Base-by-base conservation (phyloP, 2,888 invertebrate species). In the Tetrapedia diversipes region DNA sequence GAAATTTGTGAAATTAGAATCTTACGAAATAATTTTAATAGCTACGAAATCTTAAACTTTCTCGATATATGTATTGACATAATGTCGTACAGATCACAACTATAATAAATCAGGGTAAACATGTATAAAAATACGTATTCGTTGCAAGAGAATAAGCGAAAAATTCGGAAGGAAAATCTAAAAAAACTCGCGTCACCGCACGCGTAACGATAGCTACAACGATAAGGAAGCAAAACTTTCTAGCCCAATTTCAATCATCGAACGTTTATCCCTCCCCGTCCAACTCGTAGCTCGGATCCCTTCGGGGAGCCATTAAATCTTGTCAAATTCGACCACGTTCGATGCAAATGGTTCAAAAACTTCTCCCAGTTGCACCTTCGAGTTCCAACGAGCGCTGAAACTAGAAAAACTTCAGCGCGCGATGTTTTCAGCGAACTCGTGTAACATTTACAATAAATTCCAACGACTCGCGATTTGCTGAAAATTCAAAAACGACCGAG, bases 401-500 rank as follows among this genome's bases (percentile, higher is more conserved):
- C n/a, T n/a, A n/a, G n/a, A n/a, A n/a, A n/a, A n/a, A 39, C 39
- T 39, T 32, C 8, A 16, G 6, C 27, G 22, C 16, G 16, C 24
- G 39, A 16, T 22, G 24, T 27, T 57, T 41, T 16, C 24, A n/a
- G 16, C 24, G 16, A 39, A 39, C 37, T 57, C 34, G 4, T 14
- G n/a, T n/a, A 27, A 16, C 34, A 16, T 2, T 60, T 41, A 39
- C n/a, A 68, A 34, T 60, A 60, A 70, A 64, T 56, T 63, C 11
- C n/a, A 3, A 47, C 29, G 22, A 24, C 32, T 49, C 6, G 7
- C n/a, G 32, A 6, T 47, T 11, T 14, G 39, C 1, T 27, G 34
- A 29, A 66, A 67, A 67, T 54, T 47, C 24, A 53, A 47, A 39
- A 0, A 43, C 60, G 32, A 39, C 16, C 51, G n/a, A n/a, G 16